Base-by-base conservation (phyloP, 2,888 invertebrate genomes). In the Pterostichus madidus region DNA sequence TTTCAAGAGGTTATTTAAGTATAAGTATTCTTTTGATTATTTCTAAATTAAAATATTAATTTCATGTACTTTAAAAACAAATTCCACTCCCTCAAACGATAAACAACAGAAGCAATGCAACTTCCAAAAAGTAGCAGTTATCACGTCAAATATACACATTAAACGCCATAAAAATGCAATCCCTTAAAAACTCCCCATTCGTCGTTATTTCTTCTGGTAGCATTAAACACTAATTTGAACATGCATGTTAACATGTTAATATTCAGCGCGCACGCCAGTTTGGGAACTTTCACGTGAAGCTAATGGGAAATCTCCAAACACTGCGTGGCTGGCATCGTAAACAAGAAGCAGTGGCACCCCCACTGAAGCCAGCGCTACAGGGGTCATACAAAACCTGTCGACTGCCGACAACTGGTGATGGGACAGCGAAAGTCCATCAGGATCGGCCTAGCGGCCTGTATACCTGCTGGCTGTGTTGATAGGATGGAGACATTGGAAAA, bases 231-330 rank as follows among this genome's bases (percentile, higher is more conserved):
- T 81, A 81, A 81, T 81, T 81, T 81, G 81, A 61, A 75, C 81
- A 81, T 81, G 61, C 81, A 81, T 81, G 81, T 81, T 75, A 81
- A 81, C 81, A 81, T 81, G 81, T 81, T 81, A 81, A 81, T 81
- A 81, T 81, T 81, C 81, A 15, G 5, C 3, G 75, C 81, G 49
- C 81, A 61, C 53, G 81, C 46, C 75, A 81, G 75, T 75, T 81
- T 75, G 75, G 75, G 81, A 81, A 81, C 31, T 81, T 81, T 81
- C 81, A 81, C 81, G 81, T 81, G 75, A 81, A 73, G 61, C 81
- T 81, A 81, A 81, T 81, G 81, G 81, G 81, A 81, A 75, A 81
- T 81, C 81, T 81, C 81, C 56, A 81, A 75, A 81, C 81, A 75
- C 75, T 17, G 75, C 73, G 81, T 81, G 81, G 73, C 31, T 81